Percentiles rank a stretch among this genome's conserved stretches.
Conservation (phyloP, 35 echinoderm and acorn worm species). For the Lytechinus variegatus region DNA sequence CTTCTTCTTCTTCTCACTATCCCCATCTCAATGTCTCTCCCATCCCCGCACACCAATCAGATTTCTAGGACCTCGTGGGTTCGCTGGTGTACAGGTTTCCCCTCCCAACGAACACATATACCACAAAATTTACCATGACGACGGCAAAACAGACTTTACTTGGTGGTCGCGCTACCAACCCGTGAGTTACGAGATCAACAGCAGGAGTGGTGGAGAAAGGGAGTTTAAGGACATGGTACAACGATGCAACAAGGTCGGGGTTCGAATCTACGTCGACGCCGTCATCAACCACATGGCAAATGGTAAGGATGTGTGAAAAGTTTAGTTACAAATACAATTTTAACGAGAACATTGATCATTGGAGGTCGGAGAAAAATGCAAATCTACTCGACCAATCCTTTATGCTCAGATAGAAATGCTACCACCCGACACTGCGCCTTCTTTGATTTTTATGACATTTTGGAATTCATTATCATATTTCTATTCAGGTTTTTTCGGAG, state of each 20-base stretch:
- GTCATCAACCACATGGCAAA: slow-evolving; percentile 71
- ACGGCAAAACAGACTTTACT: background rate
- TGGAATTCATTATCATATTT: too few relatives aligned
- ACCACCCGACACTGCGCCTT: too few relatives aligned
- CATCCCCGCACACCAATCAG: too few relatives aligned
- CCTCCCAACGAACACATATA: slow-evolving; percentile 61
- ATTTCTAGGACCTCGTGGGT: slow-evolving; percentile 57
- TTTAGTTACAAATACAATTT: too few relatives aligned
- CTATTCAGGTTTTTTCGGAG: too few relatives aligned
- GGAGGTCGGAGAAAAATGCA: too few relatives aligned
- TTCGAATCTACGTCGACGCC: slow-evolving; percentile 73
- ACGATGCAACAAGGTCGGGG: slow-evolving; percentile 67
- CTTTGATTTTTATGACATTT: too few relatives aligned
- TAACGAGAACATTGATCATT: too few relatives aligned
- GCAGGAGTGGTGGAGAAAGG: slow-evolving; percentile 50
- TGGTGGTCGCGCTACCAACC: slow-evolving; percentile 75
- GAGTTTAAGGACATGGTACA: slow-evolving; percentile 65
- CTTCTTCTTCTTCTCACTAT: too few relatives aligned
- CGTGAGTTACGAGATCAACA: slow-evolving; percentile 53
- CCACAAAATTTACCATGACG: background rate
- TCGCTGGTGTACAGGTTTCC: slow-evolving; percentile 72
- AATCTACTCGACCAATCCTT: too few relatives aligned
- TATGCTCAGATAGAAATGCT: too few relatives aligned
- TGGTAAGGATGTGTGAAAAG: background rate
- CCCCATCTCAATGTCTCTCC: too few relatives aligned